phyloP scores from a whole-genome alignment of 23 tunicate species.

The Ciona savignyi region DNA sequence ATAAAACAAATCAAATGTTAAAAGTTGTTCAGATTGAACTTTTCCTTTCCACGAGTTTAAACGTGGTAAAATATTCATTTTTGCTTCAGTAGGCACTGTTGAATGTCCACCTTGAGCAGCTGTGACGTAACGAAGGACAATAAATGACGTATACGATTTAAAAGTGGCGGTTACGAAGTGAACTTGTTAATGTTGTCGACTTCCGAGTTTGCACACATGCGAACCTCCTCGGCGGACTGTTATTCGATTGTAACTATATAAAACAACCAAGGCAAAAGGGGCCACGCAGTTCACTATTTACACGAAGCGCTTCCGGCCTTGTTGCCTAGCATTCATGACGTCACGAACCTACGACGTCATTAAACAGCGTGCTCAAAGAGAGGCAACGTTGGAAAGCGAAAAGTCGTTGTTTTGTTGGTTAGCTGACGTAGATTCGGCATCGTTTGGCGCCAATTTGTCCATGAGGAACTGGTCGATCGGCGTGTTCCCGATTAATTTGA shows the following conservation, averaged over 20 bases:
- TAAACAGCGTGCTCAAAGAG: not conserved
- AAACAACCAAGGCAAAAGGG: not conserved
- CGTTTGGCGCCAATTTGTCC: conserved; percentile 52
- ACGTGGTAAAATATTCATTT: not conserved
- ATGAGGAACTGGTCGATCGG: conserved; percentile 90
- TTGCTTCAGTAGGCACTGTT: not conserved
- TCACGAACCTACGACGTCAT: not conserved
- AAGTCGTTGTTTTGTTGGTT: not conserved
- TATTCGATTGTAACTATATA: too few species aligned
- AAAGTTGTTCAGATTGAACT: not conserved
- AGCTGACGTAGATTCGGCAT: conserved; percentile 1
- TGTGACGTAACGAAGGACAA: not conserved
- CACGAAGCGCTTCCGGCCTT: not conserved
- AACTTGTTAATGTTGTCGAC: not conserved
- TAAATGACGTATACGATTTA: not conserved
- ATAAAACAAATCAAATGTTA: not conserved
- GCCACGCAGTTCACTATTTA: not conserved
- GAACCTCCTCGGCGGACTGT: too few species aligned
- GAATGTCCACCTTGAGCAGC: not conserved
- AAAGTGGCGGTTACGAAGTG: not conserved
- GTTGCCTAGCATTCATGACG: not conserved
- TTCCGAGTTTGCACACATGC: too few species aligned
- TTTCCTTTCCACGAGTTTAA: too few species aligned
- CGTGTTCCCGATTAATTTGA: conserved; percentile 84
- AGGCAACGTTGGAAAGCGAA: not conserved